A percentile compares a stretch with the other conserved stretches of the same genome.
phyloP scores from a whole-genome alignment of 2,888 invertebrate species.

The Xylophagus ater region DNA sequence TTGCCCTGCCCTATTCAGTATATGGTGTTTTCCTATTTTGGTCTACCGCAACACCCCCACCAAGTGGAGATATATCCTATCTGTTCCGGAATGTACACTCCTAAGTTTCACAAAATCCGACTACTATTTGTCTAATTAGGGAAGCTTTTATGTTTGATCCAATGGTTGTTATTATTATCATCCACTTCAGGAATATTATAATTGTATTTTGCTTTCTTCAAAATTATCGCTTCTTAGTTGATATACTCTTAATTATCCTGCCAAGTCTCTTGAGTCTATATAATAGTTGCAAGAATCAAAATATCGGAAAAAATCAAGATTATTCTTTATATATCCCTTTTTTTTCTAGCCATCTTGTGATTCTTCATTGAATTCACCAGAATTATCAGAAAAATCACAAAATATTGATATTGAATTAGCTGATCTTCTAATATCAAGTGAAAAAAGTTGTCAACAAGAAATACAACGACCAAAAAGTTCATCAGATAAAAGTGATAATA shows the following conservation, averaged over 20 bases:
- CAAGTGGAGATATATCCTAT: no score
- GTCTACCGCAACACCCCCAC: no score
- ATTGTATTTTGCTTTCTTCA: background rate
- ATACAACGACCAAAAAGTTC: slow-evolving; percentile 35
- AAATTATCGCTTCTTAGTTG: background rate
- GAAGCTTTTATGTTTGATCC: no score
- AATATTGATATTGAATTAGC: slow-evolving; percentile 39
- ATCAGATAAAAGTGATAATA: slow-evolving; percentile 35
- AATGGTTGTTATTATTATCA: no score
- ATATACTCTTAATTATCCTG: background rate
- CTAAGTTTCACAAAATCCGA: no score
- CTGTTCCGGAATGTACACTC: no score
- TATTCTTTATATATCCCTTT: background rate
- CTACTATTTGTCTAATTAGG: no score
- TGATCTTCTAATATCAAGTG: slow-evolving; percentile 36
- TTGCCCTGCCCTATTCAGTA: no score
- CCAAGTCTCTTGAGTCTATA: no score
- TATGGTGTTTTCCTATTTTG: no score
- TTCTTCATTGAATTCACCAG: slow-evolving; percentile 38
- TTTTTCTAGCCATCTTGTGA: slow-evolving; percentile 32
- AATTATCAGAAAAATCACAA: slow-evolving; percentile 37
- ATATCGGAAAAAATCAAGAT: background rate
- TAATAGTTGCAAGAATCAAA: background rate
- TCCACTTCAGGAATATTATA: no score
- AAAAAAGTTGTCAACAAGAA: slow-evolving; percentile 35